Percentiles rank a stretch among this genome's conserved stretches.
These are phyloP conservation scores for Pandemis heparana DNA, from an alignment of 2,888 invertebrate species.

Conservation along the genomic window DNA sequence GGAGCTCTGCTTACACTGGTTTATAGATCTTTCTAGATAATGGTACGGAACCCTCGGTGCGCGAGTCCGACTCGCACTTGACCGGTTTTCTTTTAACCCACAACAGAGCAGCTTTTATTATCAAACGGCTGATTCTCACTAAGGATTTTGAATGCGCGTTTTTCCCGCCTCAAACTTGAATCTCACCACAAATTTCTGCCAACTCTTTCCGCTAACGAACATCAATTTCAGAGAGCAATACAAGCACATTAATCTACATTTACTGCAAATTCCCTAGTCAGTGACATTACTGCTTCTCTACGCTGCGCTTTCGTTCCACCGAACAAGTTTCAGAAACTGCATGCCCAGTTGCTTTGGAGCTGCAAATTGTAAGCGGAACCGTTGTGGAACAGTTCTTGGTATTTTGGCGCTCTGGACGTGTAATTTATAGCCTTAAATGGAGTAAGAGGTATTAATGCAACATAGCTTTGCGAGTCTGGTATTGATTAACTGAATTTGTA, in stretches of 20 bases:
- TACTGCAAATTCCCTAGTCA: background rate
- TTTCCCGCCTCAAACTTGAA: too few relatives aligned
- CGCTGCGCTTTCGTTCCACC: background rate
- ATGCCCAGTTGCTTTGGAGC: background rate
- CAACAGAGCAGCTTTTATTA: too few relatives aligned
- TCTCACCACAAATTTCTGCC: too few relatives aligned
- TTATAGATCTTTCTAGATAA: too few relatives aligned
- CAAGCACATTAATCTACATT: background rate
- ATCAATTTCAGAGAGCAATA: background rate
- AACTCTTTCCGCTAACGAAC: background rate
- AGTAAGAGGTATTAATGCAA: conserved; percentile 1
- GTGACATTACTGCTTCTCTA: background rate
- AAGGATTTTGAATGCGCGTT: too few relatives aligned
- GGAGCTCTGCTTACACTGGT: too few relatives aligned
- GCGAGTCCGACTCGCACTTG: too few relatives aligned
- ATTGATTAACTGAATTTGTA: background rate
- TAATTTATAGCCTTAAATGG: conserved; percentile 36
- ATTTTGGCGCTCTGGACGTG: conserved; percentile 9
- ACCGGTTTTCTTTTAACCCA: too few relatives aligned
- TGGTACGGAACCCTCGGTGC: too few relatives aligned
- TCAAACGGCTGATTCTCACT: too few relatives aligned
- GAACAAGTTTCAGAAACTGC: conserved; percentile 3
- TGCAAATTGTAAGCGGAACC: background rate
- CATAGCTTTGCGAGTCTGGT: background rate
- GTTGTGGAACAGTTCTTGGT: background rate